These are phyloP conservation scores for Anadara kagoshimensis DNA, from an alignment of 1,140 invertebrate species.

Conservation along the genomic window DNA sequence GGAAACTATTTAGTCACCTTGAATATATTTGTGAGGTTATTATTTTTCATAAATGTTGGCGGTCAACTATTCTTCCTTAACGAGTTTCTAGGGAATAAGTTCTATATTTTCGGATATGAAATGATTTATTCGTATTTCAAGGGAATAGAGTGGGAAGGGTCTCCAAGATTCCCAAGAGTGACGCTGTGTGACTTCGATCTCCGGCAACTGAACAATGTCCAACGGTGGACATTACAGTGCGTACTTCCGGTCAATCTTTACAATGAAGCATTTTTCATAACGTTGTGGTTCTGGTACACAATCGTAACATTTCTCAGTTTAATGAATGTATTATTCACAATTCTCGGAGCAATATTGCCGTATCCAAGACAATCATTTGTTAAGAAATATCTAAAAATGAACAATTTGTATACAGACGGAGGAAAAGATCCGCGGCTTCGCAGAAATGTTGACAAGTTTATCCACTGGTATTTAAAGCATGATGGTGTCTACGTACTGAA, in stretches of 20 bases:
- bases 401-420: conserved; percentile 18
- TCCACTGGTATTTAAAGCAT: conserved; percentile 19
- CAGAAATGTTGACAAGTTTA: conserved; percentile 23
- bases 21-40: conserved; percentile 63
- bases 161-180: conserved; percentile 71
- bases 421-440: conserved; percentile 14
- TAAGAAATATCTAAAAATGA: conserved; percentile 37
- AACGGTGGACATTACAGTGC: conserved; percentile 72
- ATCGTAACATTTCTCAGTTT: conserved; percentile 67
- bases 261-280: conserved; percentile 76
- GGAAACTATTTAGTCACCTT: conserved; percentile 73
- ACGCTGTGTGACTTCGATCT: conserved; percentile 76
- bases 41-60: conserved; percentile 55
- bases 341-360: conserved; percentile 7
- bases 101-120: conserved; percentile 70
- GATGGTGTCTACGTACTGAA: conserved; percentile 34
- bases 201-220: conserved; percentile 71
- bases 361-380: conserved; percentile 20
- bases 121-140: conserved; percentile 56
- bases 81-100: conserved; percentile 56
- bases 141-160: conserved; percentile 19
- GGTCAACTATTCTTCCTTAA: conserved; percentile 62
- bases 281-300: conserved; percentile 63
- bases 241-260: conserved; percentile 76
- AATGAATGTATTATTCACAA: conserved; percentile 28